Evolutionary conservation across 2,888 invertebrate genomes (phyloP).

Genomic region (Cancer borealis): DNA sequence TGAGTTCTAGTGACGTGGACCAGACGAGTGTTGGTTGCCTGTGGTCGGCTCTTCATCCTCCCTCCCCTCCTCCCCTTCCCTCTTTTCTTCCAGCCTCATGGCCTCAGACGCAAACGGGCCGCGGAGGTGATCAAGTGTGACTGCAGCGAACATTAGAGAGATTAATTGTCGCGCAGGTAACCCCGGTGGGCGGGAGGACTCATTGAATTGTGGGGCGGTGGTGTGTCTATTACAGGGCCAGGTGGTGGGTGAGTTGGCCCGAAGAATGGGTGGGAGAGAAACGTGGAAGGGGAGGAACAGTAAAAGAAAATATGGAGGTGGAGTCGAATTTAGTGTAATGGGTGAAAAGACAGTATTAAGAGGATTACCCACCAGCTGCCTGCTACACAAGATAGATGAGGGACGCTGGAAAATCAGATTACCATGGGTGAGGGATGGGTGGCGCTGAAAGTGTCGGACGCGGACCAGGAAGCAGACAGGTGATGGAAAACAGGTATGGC

Average conservation of each 20-base stretch:
- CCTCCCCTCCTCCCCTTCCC: not conserved
- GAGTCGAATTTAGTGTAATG: conserved; percentile 21
- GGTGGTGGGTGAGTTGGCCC: conserved; percentile 14
- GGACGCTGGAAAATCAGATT: conserved; percentile 10
- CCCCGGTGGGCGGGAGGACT: conserved; percentile 60
- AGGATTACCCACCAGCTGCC: not conserved
- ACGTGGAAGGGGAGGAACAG: conserved; percentile 24
- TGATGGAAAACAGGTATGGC: not conserved
- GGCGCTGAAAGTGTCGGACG: not conserved
- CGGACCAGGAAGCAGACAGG: not conserved
- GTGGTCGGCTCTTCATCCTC: conserved; percentile 10
- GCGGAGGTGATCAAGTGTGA: conserved; percentile 64
- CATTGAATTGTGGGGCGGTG: conserved; percentile 63
- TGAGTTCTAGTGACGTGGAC: not conserved
- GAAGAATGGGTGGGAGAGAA: not conserved
- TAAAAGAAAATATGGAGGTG: not conserved
- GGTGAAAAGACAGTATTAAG: not conserved
- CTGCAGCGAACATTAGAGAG: conserved; percentile 57
- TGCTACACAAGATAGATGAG: not conserved
- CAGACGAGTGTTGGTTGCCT: not conserved
- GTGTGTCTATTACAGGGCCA: conserved; percentile 45
- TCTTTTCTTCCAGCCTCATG: not conserved
- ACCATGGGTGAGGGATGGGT: not conserved
- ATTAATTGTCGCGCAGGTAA: conserved; percentile 61
- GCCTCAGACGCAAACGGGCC: conserved; percentile 16